Percentiles rank a stretch among this genome's conserved stretches.
These are phyloP conservation scores for Cotesia chilonis DNA, from an alignment of 1,140 invertebrate genomes.

Conservation along the genomic window DNA sequence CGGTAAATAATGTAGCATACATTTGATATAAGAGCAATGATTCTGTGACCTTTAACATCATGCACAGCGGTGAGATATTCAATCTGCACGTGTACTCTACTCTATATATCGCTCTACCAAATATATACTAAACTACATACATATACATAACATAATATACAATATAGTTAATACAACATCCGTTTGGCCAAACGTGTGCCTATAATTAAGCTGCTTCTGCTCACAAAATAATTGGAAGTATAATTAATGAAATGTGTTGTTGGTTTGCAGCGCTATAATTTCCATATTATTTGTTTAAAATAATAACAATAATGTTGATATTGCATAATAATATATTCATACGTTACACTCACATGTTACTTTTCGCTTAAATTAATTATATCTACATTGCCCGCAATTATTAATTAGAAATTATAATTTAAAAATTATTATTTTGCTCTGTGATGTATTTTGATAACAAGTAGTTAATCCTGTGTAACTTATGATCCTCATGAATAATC, in stretches of 20 bases:
- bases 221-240: constrained; percentile 36
- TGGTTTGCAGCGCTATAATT: not conserved
- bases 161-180: constrained; percentile 9
- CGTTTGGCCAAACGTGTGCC: constrained; percentile 8
- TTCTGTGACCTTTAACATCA: constrained; percentile 1
- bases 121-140: too few species aligned
- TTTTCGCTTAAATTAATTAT: too few species aligned
- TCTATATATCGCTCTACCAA: not conserved
- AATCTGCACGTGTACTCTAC: not conserved
- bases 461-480: too few species aligned
- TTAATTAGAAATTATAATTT: too few species aligned
- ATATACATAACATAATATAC: not conserved
- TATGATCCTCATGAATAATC: too few species aligned
- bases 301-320: too few species aligned
- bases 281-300: not conserved
- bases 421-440: too few species aligned
- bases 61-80: not conserved
- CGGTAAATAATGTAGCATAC: not conserved
- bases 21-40: not conserved
- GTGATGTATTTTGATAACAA: too few species aligned
- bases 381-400: too few species aligned
- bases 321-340: too few species aligned
- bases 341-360: too few species aligned
- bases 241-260: constrained; percentile 26
- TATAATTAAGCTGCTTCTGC: constrained; percentile 37